Evolutionary conservation across 2,797 vertebrate genomes (phyloP).

Genomic region (Philypnodon macrostomus): DNA sequence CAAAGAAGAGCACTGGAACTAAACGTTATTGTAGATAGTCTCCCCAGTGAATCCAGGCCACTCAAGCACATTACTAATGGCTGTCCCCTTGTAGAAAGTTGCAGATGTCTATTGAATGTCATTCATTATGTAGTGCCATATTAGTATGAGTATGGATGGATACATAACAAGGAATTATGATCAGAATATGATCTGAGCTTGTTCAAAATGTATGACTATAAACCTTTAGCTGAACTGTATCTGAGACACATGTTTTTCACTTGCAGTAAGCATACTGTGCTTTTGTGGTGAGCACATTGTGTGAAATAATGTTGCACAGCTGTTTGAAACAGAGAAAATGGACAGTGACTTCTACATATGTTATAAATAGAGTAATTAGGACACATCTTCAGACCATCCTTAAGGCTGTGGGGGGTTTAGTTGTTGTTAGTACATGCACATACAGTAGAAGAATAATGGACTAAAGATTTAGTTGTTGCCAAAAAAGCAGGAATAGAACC

Average conservation of each 20-base stretch:
- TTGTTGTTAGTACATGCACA: not conserved
- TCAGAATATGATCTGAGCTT: conserved; percentile 34
- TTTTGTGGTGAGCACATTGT: conserved; percentile 11
- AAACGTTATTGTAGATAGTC: conserved; percentile 32
- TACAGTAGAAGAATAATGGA: not conserved
- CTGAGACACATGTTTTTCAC: conserved; percentile 18
- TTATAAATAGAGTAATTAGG: conserved; percentile 35
- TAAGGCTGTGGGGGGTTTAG: not conserved
- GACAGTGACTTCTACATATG: conserved; percentile 27
- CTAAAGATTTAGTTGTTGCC: too few relatives aligned
- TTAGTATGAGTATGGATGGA: conserved; percentile 40
- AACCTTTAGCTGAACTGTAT: conserved; percentile 34
- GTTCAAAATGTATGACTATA: conserved; percentile 55
- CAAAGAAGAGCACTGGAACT: not conserved
- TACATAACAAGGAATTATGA: conserved; percentile 24
- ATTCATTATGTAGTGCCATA: conserved; percentile 57
- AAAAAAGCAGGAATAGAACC: too few relatives aligned
- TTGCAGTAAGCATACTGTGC: conserved; percentile 6
- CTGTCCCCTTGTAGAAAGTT: conserved; percentile 34
- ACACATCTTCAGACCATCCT: conserved; percentile 7
- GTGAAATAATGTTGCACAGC: conserved; percentile 23
- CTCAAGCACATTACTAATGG: conserved; percentile 49
- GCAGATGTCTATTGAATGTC: conserved; percentile 35
- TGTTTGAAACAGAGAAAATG: conserved; percentile 19
- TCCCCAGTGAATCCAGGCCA: conserved; percentile 30